phyloP scores from a whole-genome alignment of 1,140 invertebrate species.

The Belonocnema kinseyi region DNA sequence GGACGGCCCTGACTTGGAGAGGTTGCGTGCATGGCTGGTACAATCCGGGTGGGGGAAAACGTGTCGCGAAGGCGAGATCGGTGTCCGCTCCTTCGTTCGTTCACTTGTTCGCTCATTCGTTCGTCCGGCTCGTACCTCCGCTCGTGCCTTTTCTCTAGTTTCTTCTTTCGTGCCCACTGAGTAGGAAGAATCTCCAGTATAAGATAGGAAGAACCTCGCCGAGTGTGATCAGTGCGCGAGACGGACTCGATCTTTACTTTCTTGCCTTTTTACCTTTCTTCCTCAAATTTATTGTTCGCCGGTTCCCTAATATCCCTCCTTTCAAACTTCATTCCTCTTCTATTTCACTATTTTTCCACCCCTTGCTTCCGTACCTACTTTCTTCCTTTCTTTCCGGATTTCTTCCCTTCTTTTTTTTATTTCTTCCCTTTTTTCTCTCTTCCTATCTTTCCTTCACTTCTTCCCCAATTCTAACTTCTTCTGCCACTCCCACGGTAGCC shows the following conservation, averaged over 20 bases:
- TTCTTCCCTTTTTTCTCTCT: background rate
- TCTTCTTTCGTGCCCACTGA: constrained; percentile 23
- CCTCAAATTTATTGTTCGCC: background rate
- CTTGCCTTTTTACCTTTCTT: background rate
- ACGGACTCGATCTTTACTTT: background rate
- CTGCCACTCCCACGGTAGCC: background rate
- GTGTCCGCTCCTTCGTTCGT: constrained; percentile 53
- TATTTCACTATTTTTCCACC: background rate
- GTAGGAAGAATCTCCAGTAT: constrained; percentile 21
- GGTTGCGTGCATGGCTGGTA: constrained; percentile 17
- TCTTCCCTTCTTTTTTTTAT: background rate
- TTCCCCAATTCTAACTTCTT: background rate
- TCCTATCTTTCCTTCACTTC: background rate
- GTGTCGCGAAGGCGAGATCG: constrained; percentile 57
- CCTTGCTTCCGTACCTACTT: background rate
- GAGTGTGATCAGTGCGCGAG: constrained; percentile 27
- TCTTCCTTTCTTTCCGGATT: background rate
- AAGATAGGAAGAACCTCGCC: constrained; percentile 17
- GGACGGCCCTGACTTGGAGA: constrained; percentile 30
- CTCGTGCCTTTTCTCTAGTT: constrained; percentile 28
- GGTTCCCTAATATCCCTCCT: background rate
- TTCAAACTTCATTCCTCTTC: background rate
- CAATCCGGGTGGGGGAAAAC: constrained; percentile 47
- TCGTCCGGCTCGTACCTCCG: constrained; percentile 30
- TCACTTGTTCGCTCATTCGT: constrained; percentile 51